These are phyloP conservation scores for Urocolius indicus DNA, from an alignment of 2,113 vertebrate genomes.

Conservation along the genomic window DNA sequence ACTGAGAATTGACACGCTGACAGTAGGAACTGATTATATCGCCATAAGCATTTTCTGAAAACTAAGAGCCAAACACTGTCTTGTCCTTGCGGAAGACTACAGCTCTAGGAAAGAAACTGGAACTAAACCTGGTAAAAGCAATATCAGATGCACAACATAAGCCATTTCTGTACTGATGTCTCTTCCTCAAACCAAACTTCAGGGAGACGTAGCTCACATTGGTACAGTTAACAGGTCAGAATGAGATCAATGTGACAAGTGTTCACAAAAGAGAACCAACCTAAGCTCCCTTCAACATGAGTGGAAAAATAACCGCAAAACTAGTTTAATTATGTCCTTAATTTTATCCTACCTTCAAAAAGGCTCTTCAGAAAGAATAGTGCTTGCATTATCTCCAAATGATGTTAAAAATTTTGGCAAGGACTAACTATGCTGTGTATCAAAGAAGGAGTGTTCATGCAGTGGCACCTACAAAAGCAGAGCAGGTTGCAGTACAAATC, in stretches of 20 bases:
- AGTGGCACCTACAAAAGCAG: neutral
- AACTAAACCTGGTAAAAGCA: neutral
- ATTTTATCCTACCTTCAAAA: neutral
- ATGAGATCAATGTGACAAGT: neutral
- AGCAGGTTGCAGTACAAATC: neutral
- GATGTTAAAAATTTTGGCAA: neutral
- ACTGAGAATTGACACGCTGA: constrained; percentile 23
- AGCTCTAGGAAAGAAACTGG: neutral
- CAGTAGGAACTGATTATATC: constrained; percentile 5
- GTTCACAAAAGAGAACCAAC: neutral
- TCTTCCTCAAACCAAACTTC: neutral
- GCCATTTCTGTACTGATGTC: neutral
- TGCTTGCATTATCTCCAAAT: neutral
- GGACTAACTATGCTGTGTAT: neutral
- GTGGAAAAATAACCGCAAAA: neutral
- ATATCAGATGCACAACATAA: neutral
- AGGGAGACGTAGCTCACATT: neutral
- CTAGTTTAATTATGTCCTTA: neutral
- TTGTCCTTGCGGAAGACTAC: neutral
- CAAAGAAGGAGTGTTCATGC: neutral
- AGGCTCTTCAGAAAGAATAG: neutral
- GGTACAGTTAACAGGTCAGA: neutral
- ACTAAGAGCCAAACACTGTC: neutral
- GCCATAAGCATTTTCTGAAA: neutral
- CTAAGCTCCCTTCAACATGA: neutral